These are phyloP conservation scores for Indicator indicator DNA, from an alignment of 2,113 vertebrate genomes.

Conservation along the genomic window DNA sequence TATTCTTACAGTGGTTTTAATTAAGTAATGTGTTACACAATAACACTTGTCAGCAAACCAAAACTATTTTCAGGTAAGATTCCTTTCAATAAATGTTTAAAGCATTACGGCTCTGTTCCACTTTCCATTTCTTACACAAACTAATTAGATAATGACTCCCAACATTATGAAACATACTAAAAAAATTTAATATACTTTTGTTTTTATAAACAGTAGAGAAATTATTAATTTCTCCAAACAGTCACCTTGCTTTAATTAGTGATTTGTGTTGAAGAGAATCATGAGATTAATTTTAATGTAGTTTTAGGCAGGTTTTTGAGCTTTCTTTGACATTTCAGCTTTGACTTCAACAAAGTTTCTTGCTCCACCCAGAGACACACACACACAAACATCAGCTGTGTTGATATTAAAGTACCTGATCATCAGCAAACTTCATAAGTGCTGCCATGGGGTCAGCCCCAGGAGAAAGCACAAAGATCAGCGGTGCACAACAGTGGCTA, in stretches of 20 bases:
- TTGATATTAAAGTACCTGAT: constrained; percentile 76
- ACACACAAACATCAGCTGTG: neutral
- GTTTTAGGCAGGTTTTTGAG: neutral
- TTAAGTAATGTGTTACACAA: neutral
- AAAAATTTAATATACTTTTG: neutral
- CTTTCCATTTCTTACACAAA: neutral
- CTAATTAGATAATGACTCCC: neutral
- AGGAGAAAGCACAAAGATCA: constrained; percentile 88
- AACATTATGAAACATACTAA: neutral
- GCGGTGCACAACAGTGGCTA: constrained; percentile 83
- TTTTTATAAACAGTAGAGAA: neutral
- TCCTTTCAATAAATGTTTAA: neutral
- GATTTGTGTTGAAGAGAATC: neutral
- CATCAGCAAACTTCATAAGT: constrained; percentile 87
- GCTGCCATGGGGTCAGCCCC: constrained; percentile 87
- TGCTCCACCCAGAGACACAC: neutral
- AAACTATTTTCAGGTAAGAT: neutral
- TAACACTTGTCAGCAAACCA: neutral
- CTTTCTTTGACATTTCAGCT: neutral
- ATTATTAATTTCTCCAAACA: neutral
- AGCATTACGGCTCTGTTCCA: neutral
- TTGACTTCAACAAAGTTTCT: neutral
- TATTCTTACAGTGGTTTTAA: neutral
- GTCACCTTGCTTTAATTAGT: neutral
- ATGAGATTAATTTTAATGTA: neutral